Conservation (phyloP, 2,797 vertebrate species). For the Knipowitschia caucasica region DNA sequence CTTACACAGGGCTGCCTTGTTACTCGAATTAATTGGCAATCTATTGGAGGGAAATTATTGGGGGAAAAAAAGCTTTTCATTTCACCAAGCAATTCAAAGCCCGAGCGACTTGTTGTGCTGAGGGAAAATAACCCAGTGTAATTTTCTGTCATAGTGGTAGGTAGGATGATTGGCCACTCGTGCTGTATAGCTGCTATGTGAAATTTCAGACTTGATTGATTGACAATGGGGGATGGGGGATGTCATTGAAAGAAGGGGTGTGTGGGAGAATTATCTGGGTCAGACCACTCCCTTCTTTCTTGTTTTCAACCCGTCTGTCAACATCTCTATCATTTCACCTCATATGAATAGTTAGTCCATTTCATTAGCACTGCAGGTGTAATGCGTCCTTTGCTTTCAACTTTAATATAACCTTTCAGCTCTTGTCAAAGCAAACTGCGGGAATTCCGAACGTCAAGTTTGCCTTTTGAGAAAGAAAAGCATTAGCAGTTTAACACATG, state of each 20-base stretch:
- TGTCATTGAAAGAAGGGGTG: neutral
- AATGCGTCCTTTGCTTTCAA: neutral
- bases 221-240: conserved; percentile 1
- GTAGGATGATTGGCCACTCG: neutral
- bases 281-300: neutral
- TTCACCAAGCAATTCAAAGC: neutral
- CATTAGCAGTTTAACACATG: too few relatives aligned
- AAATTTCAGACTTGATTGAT: neutral
- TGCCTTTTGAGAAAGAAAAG: too few relatives aligned
- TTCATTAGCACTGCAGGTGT: neutral
- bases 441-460: too few relatives aligned
- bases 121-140: neutral
- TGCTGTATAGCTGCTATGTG: neutral
- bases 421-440: too few relatives aligned
- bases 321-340: neutral
- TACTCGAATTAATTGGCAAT: conserved; percentile 1
- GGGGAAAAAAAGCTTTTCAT: neutral
- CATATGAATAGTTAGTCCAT: too few relatives aligned
- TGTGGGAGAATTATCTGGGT: conserved; percentile 15
- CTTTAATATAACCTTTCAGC: too few relatives aligned
- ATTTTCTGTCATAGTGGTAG: neutral
- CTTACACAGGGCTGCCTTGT: neutral
- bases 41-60: neutral
- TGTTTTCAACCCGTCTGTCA: too few relatives aligned
- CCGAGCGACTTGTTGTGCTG: neutral